These are phyloP conservation scores for Orchesellides sinensis DNA, from an alignment of 2,888 invertebrate species.

Conservation along the genomic window DNA sequence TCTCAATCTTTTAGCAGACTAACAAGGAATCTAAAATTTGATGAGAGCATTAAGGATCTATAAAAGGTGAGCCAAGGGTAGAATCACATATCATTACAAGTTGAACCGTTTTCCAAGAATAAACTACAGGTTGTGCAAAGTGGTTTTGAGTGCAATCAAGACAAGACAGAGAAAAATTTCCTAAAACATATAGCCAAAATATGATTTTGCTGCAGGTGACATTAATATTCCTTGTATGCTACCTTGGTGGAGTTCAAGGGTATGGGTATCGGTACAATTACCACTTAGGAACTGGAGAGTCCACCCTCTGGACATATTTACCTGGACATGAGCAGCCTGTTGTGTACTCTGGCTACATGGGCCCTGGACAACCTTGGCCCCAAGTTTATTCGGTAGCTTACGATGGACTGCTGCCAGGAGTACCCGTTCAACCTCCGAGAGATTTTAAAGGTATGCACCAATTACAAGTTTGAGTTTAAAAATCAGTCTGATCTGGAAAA, in stretches of 20 bases:
- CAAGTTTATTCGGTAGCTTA: conserved; percentile 40
- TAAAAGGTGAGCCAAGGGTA: conserved; percentile 46
- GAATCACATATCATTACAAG: conserved; percentile 47
- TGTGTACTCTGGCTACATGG: conserved; percentile 38
- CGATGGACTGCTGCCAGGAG: conserved; percentile 51
- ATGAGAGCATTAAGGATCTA: conserved; percentile 43
- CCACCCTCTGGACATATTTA: conserved; percentile 58
- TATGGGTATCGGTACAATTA: conserved; percentile 65
- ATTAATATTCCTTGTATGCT: conserved; percentile 26
- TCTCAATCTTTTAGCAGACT: neutral
- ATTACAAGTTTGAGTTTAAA: neutral
- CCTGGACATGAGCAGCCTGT: conserved; percentile 62
- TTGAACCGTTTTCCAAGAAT: conserved; percentile 46
- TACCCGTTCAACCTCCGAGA: neutral
- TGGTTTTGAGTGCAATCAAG: no score
- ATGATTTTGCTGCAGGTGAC: conserved; percentile 26
- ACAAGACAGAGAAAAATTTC: neutral
- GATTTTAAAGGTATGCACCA: neutral
- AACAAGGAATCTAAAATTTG: conserved; percentile 11
- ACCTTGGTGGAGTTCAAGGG: conserved; percentile 38
- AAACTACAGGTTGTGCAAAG: neutral
- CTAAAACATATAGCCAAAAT: no score
- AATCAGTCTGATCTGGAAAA: neutral
- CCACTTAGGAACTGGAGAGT: conserved; percentile 33
- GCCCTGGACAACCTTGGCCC: conserved; percentile 36